These are phyloP conservation scores for Mellivora capensis DNA, from an alignment of 2,113 vertebrate species.

Conservation along the genomic window DNA sequence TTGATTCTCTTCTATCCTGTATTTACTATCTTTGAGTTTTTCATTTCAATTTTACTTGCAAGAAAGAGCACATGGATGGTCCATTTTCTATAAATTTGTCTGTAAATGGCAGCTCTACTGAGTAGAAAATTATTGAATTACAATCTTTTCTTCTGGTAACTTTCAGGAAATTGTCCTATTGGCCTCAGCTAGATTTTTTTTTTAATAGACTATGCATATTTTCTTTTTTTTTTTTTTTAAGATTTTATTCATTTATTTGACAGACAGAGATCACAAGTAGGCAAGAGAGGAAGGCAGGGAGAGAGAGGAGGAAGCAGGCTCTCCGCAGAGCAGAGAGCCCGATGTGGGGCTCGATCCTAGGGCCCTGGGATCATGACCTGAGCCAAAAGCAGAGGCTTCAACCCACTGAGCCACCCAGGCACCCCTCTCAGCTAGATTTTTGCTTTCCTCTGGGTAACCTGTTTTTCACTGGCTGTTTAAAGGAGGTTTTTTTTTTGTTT, in stretches of 20 bases:
- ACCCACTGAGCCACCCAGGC: too few species aligned
- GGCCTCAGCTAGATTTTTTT: neutral
- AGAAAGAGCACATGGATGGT: neutral
- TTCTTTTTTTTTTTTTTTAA: too few species aligned
- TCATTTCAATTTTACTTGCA: neutral
- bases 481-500: neutral
- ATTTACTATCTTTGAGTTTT: neutral
- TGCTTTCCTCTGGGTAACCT: neutral
- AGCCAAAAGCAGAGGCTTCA: too few species aligned
- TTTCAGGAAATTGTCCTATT: neutral
- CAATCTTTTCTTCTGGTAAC: neutral
- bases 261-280: too few species aligned
- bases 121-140: neutral
- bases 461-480: neutral
- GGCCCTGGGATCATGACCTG: too few species aligned
- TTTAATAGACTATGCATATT: too few species aligned
- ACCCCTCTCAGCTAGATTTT: neutral
- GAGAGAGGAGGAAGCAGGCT: too few species aligned
- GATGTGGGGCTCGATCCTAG: too few species aligned
- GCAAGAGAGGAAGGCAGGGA: too few species aligned
- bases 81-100: constrained; percentile 15
- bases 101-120: neutral
- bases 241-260: too few species aligned
- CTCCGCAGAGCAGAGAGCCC: too few species aligned
- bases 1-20: neutral